phyloP scores from a whole-genome alignment of 2,113 vertebrate genomes.

The Boleophthalmus pectinirostris region DNA sequence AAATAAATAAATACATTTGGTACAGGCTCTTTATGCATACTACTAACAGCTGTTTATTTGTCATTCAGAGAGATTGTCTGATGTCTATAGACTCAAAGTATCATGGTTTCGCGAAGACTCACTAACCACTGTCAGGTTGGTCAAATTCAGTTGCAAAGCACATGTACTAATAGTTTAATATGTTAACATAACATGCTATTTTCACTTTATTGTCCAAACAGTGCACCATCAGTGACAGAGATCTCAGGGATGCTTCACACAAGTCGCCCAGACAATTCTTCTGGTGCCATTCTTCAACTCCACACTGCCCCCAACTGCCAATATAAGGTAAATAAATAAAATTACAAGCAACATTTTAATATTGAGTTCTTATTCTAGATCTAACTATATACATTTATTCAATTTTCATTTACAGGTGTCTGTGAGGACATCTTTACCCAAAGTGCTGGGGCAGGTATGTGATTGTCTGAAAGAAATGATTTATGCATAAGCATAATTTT shows the following conservation, averaged over 20 bases:
- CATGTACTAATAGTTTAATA: not conserved
- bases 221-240: conserved; percentile 83
- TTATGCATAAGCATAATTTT: too few species aligned
- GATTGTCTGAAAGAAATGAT: not conserved
- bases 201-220: conserved; percentile 38
- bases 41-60: not conserved
- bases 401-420: conserved; percentile 77
- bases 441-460: conserved; percentile 93
- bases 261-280: conserved; percentile 81
- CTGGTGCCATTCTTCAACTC: conserved; percentile 82
- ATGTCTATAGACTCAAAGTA: conserved; percentile 86
- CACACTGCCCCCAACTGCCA: conserved; percentile 90
- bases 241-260: conserved; percentile 90
- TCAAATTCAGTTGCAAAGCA: not conserved
- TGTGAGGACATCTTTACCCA: conserved; percentile 85
- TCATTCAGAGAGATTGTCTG: conserved; percentile 81
- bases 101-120: conserved; percentile 95
- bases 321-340: conserved; percentile 91
- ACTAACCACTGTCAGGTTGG: conserved; percentile 82
- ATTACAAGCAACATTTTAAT: not conserved
- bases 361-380: not conserved
- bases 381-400: not conserved
- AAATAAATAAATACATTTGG: too few species aligned
- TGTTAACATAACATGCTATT: not conserved
- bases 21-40: too few species aligned